Conservation (phyloP, 2,797 vertebrate species). For the Premnoplex brunnescens region DNA sequence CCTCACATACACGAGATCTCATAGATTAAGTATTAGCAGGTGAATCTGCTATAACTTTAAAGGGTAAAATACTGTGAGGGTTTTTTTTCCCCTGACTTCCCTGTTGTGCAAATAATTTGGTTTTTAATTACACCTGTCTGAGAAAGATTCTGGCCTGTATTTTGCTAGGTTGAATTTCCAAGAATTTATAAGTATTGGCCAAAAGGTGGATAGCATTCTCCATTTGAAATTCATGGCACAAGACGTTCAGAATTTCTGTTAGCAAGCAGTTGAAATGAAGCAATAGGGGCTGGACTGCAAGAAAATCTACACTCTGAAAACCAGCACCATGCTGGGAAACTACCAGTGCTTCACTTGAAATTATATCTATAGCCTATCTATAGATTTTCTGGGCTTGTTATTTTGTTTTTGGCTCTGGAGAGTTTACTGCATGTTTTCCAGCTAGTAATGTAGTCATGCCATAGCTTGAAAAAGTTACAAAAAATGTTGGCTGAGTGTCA, state of each 20-base stretch:
- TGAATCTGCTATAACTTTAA: background rate
- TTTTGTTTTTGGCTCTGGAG: background rate
- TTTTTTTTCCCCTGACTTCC: background rate
- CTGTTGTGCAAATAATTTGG: fast-evolving
- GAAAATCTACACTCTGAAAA: background rate
- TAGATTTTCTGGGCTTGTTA: background rate
- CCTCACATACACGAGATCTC: background rate
- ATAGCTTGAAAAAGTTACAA: background rate
- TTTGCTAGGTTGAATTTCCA: background rate
- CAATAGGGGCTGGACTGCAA: background rate
- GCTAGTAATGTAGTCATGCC: background rate
- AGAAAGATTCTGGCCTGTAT: background rate
- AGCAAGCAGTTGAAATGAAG: background rate
- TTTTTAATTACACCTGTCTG: background rate
- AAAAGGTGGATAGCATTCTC: background rate
- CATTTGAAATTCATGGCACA: background rate
- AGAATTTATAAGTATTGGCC: background rate
- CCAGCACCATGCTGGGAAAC: background rate
- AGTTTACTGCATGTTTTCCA: background rate
- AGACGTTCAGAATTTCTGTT: background rate
- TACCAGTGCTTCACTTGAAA: background rate
- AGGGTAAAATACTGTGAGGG: background rate
- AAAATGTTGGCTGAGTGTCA: background rate
- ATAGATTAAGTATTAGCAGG: background rate
- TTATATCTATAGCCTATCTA: background rate